Base-by-base conservation (phyloP, 2,888 invertebrate species). In the Drosophila prolongata region DNA sequence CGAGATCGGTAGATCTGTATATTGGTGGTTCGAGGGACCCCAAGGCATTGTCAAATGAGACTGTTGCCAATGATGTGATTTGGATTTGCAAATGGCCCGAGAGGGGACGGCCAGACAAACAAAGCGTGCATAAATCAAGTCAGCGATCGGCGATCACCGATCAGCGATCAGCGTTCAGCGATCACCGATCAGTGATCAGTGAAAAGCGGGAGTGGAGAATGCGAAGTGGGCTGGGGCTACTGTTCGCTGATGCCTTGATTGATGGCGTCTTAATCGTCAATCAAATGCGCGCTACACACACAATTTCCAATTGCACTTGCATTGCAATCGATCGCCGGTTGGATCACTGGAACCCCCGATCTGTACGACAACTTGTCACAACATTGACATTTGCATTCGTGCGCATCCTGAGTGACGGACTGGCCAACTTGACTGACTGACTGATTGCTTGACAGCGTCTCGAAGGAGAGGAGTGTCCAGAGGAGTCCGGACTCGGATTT, bases 181-280 rank as follows among this genome's bases (percentile, higher is more conserved):
- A 68, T 53, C 40, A n/a, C 8, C 14, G 66, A 57, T 68, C 61
- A 60, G 40, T 47, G 72, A 67, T 60, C 58, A 50, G 40, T 42
- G 77, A 47, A 42, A 57, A 53, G 59, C 44, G 40, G 37, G 52
- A 52, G 57, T 49, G 47, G 47, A 27, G 43, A 30, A 34, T 55
- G 50, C 44, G 34, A 30, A 49, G 27, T 44, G 50, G 57, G 59
- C 49, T 61, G 58, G 61, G 52, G 74, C 82, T 66, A 79, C 82
- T 87, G 76, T 75, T 77, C 62, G 75, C 85, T 24, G 75, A 83
- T 83, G 87, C 83, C 83, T 90, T 92, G 92, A 92, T 92, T 90
- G 91, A 92, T 92, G 91, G 87, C 89, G 91, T 91, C 90, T 91
- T 90, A 90, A 91, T 83, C 83, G 83, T 89, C 90, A 91, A 92